phyloP scores from a whole-genome alignment of 2,797 vertebrate genomes.

The Smutsia gigantea region DNA sequence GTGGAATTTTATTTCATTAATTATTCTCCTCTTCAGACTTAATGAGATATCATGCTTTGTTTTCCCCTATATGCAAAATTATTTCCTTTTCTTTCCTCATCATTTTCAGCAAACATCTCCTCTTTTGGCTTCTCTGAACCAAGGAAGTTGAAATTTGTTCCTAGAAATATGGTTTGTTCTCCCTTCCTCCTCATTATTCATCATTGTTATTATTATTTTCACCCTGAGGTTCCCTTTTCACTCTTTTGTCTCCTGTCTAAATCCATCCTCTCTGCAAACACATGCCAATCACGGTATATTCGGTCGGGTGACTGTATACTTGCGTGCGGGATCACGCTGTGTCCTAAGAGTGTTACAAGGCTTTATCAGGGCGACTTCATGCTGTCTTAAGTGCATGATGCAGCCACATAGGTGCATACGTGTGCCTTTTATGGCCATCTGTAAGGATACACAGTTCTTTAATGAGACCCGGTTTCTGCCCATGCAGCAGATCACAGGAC shows the following conservation, averaged over 20 bases:
- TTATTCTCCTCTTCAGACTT: neutral
- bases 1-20: accelerated
- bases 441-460: neutral
- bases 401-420: accelerated
- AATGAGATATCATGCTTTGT: neutral
- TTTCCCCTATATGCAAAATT: accelerated
- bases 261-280: neutral
- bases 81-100: neutral
- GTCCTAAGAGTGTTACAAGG: accelerated
- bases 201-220: neutral
- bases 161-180: too few species aligned
- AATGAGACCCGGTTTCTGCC: accelerated
- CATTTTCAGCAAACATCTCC: neutral
- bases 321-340: accelerated
- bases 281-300: accelerated
- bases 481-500: too few species aligned
- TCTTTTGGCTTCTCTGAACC: neutral
- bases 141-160: neutral
- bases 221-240: neutral
- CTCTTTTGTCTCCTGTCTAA: accelerated
- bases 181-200: neutral
- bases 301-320: accelerated
- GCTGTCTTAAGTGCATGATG: accelerated
- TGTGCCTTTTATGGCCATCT: too few species aligned
- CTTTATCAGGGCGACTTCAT: neutral